phyloP scores from a whole-genome alignment of 2,797 vertebrate genomes.

The Poecilia picta region DNA sequence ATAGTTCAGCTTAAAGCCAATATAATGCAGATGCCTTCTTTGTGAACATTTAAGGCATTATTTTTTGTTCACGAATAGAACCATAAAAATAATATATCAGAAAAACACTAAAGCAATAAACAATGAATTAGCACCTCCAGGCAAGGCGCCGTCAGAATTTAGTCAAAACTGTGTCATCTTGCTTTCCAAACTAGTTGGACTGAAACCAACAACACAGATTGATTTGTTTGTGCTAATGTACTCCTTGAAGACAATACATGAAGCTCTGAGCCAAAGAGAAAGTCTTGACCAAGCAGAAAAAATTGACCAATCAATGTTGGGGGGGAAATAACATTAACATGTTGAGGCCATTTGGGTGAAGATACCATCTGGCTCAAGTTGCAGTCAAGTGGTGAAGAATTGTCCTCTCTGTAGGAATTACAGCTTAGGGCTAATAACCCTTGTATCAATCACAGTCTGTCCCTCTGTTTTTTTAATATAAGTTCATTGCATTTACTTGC shows the following conservation, averaged over 20 bases:
- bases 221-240: conserved; percentile 27
- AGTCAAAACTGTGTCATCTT: conserved; percentile 3
- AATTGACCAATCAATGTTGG: conserved; percentile 35
- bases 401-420: not conserved
- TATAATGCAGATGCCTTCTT: conserved; percentile 3
- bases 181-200: conserved; percentile 1
- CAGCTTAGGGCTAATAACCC: not conserved
- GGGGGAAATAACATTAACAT: conserved; percentile 33
- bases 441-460: conserved; percentile 3
- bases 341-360: conserved; percentile 32
- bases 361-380: conserved; percentile 48
- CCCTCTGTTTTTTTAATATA: not conserved
- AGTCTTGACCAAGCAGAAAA: conserved; percentile 6
- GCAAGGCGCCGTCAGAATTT: not conserved
- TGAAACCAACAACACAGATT: not conserved
- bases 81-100: conserved; percentile 8
- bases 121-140: conserved; percentile 1
- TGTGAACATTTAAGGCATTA: not conserved
- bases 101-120: not conserved
- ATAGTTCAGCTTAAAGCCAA: conserved; percentile 15
- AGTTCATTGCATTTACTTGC: no score
- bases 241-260: conserved; percentile 5
- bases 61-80: conserved; percentile 5
- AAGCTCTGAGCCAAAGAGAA: conserved; percentile 4
- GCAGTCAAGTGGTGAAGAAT: conserved; percentile 34